Conservation (phyloP, 2,888 invertebrate genomes). For the Scaeva pyrastri region DNA sequence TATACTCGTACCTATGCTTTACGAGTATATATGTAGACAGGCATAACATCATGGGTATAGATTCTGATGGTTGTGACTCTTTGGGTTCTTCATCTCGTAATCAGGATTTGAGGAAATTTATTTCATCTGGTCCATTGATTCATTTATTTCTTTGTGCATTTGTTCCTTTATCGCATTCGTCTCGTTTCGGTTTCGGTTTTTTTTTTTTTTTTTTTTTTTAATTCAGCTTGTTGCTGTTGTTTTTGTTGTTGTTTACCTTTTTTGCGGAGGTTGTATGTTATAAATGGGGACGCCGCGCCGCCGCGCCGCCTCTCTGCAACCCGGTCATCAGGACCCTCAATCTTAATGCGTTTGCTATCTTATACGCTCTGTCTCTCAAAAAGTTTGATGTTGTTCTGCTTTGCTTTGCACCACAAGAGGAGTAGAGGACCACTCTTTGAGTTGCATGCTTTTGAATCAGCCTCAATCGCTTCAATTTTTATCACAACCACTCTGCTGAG, state of each 20-base stretch:
- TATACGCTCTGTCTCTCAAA: conserved; percentile 68
- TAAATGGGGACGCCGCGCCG: conserved; percentile 45
- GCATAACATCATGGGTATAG: no score
- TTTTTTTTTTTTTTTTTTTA: not conserved
- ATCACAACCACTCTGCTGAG: conserved; percentile 62
- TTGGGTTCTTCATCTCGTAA: conserved; percentile 67
- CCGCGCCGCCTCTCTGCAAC: not conserved
- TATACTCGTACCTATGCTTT: no score
- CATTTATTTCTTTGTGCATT: conserved; percentile 73
- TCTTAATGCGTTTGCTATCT: conserved; percentile 75
- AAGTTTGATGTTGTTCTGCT: conserved; percentile 56
- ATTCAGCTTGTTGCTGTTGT: no score
- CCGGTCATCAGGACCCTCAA: conserved; percentile 27
- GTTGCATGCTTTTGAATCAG: conserved; percentile 61
- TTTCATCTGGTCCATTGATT: conserved; percentile 76
- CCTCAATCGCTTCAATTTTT: conserved; percentile 71
- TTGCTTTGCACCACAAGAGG: conserved; percentile 9
- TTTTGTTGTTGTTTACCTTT: not conserved
- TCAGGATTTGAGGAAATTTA: conserved; percentile 76
- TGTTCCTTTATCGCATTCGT: conserved; percentile 71
- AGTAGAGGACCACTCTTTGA: conserved; percentile 1
- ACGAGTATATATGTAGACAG: no score
- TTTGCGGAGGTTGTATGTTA: conserved; percentile 52
- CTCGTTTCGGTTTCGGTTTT: conserved; percentile 49
- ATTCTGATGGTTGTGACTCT: conserved; percentile 19